Evolutionary conservation across 2,888 invertebrate species (phyloP).

Genomic region (Drosophila parthenogenetica): DNA sequence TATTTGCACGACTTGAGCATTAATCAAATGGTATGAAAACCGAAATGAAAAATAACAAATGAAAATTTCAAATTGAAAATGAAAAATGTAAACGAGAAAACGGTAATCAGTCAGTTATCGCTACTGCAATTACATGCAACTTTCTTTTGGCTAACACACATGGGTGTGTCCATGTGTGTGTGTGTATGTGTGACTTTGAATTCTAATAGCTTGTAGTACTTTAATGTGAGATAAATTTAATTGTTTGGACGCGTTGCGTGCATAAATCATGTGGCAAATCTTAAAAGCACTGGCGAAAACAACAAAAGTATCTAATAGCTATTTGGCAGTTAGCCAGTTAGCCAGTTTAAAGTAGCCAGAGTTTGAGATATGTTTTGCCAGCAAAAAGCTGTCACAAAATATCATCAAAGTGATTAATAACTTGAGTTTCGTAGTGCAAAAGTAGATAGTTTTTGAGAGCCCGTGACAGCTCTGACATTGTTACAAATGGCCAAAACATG

Average conservation of each 20-base stretch:
- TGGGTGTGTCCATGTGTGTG: constrained; percentile 4
- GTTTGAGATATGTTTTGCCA: constrained; percentile 51
- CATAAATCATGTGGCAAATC: constrained; percentile 76
- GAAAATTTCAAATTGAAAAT: constrained; percentile 41
- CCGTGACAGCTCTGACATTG: constrained; percentile 50
- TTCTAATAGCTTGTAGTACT: constrained; percentile 27
- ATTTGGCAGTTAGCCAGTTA: constrained; percentile 40
- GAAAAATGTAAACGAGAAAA: constrained; percentile 32
- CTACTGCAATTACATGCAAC: constrained; percentile 48
- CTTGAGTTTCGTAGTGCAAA: constrained; percentile 51
- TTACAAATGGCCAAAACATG: constrained; percentile 79
- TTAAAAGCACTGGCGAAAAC: constrained; percentile 60
- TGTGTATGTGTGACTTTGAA: constrained; percentile 21
- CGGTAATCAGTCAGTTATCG: constrained; percentile 29
- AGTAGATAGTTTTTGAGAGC: constrained; percentile 49
- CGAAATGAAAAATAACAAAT: constrained; percentile 54
- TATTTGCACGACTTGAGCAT: constrained; percentile 2
- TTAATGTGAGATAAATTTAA: constrained; percentile 64
- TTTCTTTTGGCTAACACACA: constrained; percentile 31
- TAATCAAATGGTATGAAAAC: constrained; percentile 30
- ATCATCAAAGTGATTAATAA: constrained; percentile 74
- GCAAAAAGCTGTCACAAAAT: constrained; percentile 58
- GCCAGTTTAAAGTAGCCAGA: constrained; percentile 65
- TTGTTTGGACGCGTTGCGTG: constrained; percentile 60
- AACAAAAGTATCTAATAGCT: constrained; percentile 78